Conservation (phyloP, 2,113 vertebrate genomes). For the Clarias macrocephalus region DNA sequence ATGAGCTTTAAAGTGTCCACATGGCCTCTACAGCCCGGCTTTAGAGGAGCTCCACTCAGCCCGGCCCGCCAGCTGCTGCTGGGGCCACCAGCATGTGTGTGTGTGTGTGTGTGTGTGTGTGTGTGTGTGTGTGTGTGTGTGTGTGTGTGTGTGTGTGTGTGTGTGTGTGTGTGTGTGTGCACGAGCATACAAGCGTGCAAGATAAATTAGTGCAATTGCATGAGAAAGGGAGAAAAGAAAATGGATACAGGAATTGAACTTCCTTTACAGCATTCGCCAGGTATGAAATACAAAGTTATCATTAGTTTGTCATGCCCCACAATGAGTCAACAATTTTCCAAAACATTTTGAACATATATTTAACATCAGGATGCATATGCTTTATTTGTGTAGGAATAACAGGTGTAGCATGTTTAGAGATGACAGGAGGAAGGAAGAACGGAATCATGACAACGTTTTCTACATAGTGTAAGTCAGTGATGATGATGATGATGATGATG, state of each 20-base stretch:
- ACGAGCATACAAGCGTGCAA: constrained; percentile 5
- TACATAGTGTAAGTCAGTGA: not conserved
- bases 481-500: not conserved
- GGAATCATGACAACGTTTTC: not conserved
- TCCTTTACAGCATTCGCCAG: not conserved
- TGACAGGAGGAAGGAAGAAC: not conserved
- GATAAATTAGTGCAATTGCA: constrained; percentile 36
- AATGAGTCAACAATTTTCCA: not conserved
- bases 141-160: constrained; percentile 9
- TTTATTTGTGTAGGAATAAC: not conserved
- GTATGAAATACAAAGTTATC: not conserved
- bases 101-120: constrained; percentile 42
- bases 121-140: constrained; percentile 37
- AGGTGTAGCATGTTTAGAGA: not conserved
- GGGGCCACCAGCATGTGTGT: constrained; percentile 52
- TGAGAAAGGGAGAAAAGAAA: constrained; percentile 3
- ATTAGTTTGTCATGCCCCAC: not conserved
- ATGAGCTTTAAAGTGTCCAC: constrained; percentile 81
- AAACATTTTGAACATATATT: not conserved
- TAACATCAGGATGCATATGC: not conserved
- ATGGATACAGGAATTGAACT: not conserved
- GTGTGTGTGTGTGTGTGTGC: not conserved
- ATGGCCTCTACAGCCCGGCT: constrained; percentile 77
- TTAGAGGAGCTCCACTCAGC: constrained; percentile 70
- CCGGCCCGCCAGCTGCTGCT: constrained; percentile 59